Evolutionary conservation across 1,140 invertebrate genomes (phyloP).

Genomic region (Drosophila gunungcola): DNA sequence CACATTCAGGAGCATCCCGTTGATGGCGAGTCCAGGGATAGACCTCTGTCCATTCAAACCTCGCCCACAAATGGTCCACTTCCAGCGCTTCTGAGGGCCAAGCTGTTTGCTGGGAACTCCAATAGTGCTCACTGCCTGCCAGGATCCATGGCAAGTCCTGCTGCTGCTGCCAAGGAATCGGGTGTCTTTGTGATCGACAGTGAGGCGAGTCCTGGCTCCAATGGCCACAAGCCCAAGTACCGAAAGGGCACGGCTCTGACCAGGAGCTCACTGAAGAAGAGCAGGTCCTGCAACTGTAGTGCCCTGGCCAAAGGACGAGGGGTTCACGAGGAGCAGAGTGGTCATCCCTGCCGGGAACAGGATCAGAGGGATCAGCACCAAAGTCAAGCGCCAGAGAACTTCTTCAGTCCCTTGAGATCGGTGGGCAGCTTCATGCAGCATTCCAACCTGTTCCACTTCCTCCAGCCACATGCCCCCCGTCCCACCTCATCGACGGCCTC

Average conservation of each 20-base stretch:
- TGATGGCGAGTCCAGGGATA: constrained; percentile 15
- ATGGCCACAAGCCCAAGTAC: constrained; percentile 75
- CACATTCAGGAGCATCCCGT: constrained; percentile 8
- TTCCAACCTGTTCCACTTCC: constrained; percentile 83
- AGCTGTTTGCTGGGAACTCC: constrained; percentile 51
- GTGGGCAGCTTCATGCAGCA: constrained; percentile 79
- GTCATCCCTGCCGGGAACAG: constrained; percentile 19
- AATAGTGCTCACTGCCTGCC: constrained; percentile 57
- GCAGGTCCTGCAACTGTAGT: constrained; percentile 68
- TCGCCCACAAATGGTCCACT: constrained; percentile 67
- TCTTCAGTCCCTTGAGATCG: constrained; percentile 72
- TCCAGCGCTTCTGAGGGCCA: constrained; percentile 46
- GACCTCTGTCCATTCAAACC: constrained; percentile 51
- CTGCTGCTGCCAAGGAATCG: neutral
- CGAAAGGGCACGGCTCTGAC: constrained; percentile 64
- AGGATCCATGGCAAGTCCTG: constrained; percentile 8
- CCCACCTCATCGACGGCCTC: constrained; percentile 29
- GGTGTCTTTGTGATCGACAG: constrained; percentile 77
- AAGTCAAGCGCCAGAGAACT: constrained; percentile 43
- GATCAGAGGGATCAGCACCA: constrained; percentile 13
- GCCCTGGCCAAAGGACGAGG: constrained; percentile 30
- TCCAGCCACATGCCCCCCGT: constrained; percentile 61
- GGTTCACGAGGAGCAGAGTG: constrained; percentile 26
- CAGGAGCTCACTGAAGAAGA: constrained; percentile 59
- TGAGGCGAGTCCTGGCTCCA: constrained; percentile 47